Evolutionary conservation across 2,113 vertebrate genomes (phyloP).

Genomic region (Scartelaos histophorus): DNA sequence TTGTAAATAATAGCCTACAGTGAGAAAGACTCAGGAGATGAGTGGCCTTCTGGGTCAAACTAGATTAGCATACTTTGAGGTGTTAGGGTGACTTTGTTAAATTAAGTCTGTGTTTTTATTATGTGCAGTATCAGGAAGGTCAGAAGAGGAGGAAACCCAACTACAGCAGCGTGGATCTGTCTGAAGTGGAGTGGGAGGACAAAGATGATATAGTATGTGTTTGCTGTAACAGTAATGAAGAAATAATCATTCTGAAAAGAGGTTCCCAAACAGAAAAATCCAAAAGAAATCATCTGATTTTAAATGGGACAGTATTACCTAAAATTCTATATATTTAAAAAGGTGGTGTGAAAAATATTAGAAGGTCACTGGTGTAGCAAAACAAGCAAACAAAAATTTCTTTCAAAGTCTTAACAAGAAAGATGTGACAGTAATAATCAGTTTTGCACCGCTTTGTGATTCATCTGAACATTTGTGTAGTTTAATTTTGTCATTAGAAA

Average conservation of each 20-base stretch:
- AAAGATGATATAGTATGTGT: slow-evolving; percentile 88
- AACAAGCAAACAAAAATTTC: neutral
- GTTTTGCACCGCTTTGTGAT: neutral
- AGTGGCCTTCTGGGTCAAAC: slow-evolving; percentile 21
- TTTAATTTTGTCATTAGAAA: neutral
- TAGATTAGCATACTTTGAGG: slow-evolving; percentile 24
- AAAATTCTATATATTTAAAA: neutral
- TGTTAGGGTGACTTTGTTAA: slow-evolving; percentile 18
- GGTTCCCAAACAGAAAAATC: neutral
- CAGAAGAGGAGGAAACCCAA: slow-evolving; percentile 94
- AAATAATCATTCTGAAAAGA: neutral
- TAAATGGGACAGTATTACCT: neutral
- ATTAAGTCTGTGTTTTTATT: slow-evolving; percentile 49
- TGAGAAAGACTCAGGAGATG: slow-evolving; percentile 22
- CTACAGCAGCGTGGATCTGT: slow-evolving; percentile 97
- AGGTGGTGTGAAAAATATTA: neutral
- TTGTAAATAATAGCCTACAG: slow-evolving; percentile 28
- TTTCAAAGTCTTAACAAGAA: neutral
- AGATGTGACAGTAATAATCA: neutral
- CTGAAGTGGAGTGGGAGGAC: slow-evolving; percentile 98
- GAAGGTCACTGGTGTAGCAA: no score
- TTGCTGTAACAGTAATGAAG: neutral
- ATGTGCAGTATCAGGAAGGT: slow-evolving; percentile 89
- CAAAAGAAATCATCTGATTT: neutral
- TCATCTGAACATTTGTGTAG: no score